Evolutionary conservation across 2,113 vertebrate genomes (phyloP), one percentile per base, ranked within the genome.

Genomic region (Dinomys branickii): DNA sequence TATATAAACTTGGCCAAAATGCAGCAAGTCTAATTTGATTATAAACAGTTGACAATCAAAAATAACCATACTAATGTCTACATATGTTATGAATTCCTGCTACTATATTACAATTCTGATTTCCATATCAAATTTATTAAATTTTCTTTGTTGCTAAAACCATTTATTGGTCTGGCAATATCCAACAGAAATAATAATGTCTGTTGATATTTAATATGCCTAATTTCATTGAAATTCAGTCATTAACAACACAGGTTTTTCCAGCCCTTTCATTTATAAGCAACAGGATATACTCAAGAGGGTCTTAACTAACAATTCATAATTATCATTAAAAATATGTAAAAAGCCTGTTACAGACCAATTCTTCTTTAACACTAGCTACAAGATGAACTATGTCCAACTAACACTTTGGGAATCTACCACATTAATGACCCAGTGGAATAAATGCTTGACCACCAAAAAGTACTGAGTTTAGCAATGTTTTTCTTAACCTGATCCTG

Each of bases 321-420:
- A 94, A 97, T 95, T 97, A 91, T 94, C 38, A 88, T 73, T 92
- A 83, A 96, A 95, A 95, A 96, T n/a, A 65, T 52, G 8, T 52
- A 80, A 87, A 95, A 95, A 85, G 13, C 63, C 65, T 96, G 8
- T 38, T 58, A 86, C 13, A 63, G 47, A 59, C 52, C 26, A 94
- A 54, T 94, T 91, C 52, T 87, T 95, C 67, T 67, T 91, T 78
- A 92, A 80, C 26, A 54, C 85, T 77, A 96, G 17, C 41, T 63
- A 89, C 67, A 96, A 94, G 80, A 96, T 93, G 83, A 95, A 95
- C 41, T 87, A 65, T 95, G 50, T 33, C 71, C 44, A 65, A 85
- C 85, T 54, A 92, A 41, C 59, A 77, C 63, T 75, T 82, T 83
- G 71, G 52, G 83, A 97, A 97, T 96, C 91, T 30, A 94, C 52